These are phyloP conservation scores for Tigriopus japonicus DNA, from an alignment of 1,140 invertebrate genomes.

Conservation along the genomic window DNA sequence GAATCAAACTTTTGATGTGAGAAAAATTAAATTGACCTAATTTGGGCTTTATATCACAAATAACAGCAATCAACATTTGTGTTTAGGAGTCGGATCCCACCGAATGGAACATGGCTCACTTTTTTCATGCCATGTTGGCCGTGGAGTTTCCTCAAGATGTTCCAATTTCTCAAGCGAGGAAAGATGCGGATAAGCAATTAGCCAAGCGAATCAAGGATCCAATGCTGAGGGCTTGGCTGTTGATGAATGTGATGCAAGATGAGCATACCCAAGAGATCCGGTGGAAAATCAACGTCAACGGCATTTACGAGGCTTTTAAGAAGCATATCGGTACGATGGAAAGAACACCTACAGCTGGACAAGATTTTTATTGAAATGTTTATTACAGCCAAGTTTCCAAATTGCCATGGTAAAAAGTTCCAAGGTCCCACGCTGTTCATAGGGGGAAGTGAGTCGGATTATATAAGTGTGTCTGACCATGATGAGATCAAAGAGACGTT, in stretches of 20 bases:
- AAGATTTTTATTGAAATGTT: too few species aligned
- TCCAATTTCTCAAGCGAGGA: background rate
- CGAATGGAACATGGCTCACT: constrained; percentile 10
- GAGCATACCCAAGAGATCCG: background rate
- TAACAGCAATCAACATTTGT: too few species aligned
- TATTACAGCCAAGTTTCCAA: background rate
- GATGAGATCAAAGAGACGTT: constrained; percentile 36
- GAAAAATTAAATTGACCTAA: too few species aligned
- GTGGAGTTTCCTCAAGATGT: background rate
- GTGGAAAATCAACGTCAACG: constrained; percentile 11
- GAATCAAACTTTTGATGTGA: constrained; percentile 10
- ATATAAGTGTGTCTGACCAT: constrained; percentile 2
- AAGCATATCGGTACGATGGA: background rate
- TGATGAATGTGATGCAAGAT: constrained; percentile 10
- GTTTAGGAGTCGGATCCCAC: background rate
- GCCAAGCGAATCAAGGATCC: background rate
- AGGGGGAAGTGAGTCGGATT: constrained; percentile 5
- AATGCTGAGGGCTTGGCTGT: background rate
- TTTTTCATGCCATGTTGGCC: background rate
- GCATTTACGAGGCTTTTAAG: constrained; percentile 5
- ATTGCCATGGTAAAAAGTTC: background rate
- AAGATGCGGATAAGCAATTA: background rate
- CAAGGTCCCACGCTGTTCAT: constrained; percentile 4
- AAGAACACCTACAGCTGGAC: too few species aligned
- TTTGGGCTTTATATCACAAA: too few species aligned